Evolutionary conservation across 2,113 vertebrate species (phyloP), one percentile per base, ranked within the genome.

Genomic region (Bostrychus sinensis): DNA sequence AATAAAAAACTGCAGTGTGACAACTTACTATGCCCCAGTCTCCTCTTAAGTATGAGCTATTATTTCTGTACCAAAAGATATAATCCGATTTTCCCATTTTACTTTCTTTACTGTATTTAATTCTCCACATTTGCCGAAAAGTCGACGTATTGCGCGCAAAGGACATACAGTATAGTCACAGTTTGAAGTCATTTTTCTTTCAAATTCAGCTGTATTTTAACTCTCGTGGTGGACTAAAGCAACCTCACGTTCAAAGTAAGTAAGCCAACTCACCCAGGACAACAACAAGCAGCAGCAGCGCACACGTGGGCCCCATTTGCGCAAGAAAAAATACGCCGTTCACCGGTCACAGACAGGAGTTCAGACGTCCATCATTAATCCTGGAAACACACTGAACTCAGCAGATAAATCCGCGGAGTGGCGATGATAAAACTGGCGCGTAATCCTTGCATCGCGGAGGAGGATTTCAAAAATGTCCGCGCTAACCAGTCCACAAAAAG

Each of bases 251-350:
- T 16, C 25, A 50, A 28, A 22, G 20, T 14, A 20, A 45, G n/a
- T n/a, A n/a, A 45, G 41, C 16, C 4, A 3, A 50, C 82, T 88
- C 77, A 89, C 87, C 87, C 30, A 78, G 28, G 59, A 82, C 38
- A 53, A 62, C 28, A 54, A 68, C 72, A 22, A 75, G 2, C 14
- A 89, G 74, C 1, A 87, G 39, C 56, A 84, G 59, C 0, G 60
- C 6, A n/a, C 56, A 42, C 38, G 66, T 54, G 16, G 57, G 50
- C 42, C 60, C 75, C 88, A 89, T 89, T 30, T 50, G 16, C 61
- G 36, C 8, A 34, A 8, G 2, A 19, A 3, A 56, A 39, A 38
- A n/a, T n/a, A n/a, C 26, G 2, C 66, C 8, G 23, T 56, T 81
- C 22, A 59, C 53, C 28, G 62, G 48, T 67, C 39, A 17, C 60